Evolutionary conservation across 2,797 vertebrate genomes (phyloP), one percentile per base, ranked within the genome.

Genomic region (Gymnothorax reevesii): DNA sequence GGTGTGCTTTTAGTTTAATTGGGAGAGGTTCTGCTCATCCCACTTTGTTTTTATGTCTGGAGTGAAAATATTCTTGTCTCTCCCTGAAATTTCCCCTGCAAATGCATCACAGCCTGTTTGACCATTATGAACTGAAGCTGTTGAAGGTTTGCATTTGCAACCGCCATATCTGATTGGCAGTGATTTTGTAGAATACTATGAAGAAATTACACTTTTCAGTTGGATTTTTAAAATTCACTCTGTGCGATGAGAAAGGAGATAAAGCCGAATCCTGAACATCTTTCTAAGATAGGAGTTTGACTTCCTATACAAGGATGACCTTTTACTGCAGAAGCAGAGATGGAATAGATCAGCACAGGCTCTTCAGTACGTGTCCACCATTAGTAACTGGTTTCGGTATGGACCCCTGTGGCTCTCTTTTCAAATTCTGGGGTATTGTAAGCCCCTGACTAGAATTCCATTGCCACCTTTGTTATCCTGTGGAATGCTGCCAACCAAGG

Each of bases 51-150:
- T 42, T 9, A 57, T 84, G 69, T 57, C 57, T 57, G 42, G n/a
- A 83, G 8, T 55, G 79, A 71, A 83, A 73, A 82, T 83, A 33
- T 59, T 42, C 15, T 10, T 20, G 64, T 25, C 57, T 55, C 77
- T 54, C 75, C 27, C 73, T 75, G 66, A 82, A n/a, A 57, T 77
- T 27, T 57, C n/a, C 84, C 62, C 57, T 64, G 20, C 22, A 52
- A 22, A 54, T 42, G 10, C 25, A n/a, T 64, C 83, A 33, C 49
- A 59, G 25, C 59, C 33, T 8, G 79, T 42, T 82, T 60, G 64
- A 85, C 93, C 91, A 93, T 79, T 91, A 88, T 92, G 88, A 95
- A 83, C 91, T 82, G 87, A 85, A 62, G 90, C 84, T 93, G 92
- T 89, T 86, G 91, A 88, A 92, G 90, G 6, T 12, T 57, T 83